These are phyloP conservation scores for Papilio elwesi DNA, from an alignment of 2,888 invertebrate species.

Conservation along the genomic window DNA sequence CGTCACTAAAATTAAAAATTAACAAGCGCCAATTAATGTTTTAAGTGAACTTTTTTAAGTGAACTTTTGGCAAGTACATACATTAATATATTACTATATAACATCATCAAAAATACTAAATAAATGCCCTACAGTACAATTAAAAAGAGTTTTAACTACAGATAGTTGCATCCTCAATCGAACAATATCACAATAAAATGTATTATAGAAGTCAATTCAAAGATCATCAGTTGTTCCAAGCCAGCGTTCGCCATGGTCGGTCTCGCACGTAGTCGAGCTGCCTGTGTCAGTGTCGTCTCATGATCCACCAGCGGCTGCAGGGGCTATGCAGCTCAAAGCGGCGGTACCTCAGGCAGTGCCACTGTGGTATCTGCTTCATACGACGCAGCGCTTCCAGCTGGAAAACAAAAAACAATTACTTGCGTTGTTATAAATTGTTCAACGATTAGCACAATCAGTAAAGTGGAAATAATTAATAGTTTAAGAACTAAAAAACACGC, in stretches of 20 bases:
- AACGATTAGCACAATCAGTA: no score
- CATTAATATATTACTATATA: not conserved
- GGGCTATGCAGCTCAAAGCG: slow-evolving; percentile 91
- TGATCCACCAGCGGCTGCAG: slow-evolving; percentile 89
- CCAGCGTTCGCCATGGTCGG: not conserved
- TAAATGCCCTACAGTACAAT: not conserved
- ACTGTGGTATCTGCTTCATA: slow-evolving; percentile 92
- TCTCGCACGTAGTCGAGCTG: slow-evolving; percentile 20
- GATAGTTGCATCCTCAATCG: not conserved
- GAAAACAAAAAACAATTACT: slow-evolving; percentile 43
- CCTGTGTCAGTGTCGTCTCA: slow-evolving; percentile 78
- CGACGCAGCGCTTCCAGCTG: slow-evolving; percentile 87
- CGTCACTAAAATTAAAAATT: not conserved
- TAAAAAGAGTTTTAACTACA: not conserved
- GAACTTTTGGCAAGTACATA: not conserved
- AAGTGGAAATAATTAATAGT: no score
- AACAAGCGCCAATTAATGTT: not conserved
- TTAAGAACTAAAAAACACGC: no score
- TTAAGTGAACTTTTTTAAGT: not conserved
- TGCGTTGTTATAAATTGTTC: not conserved
- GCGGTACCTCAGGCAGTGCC: slow-evolving; percentile 93
- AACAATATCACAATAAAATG: slow-evolving; percentile 35
- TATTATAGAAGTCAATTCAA: slow-evolving; percentile 43
- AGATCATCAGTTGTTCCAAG: slow-evolving; percentile 37
- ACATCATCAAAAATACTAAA: not conserved